Evolutionary conservation across 2,888 invertebrate genomes (phyloP), one percentile per base, ranked within the genome.

Genomic region (Molanna angustata): DNA sequence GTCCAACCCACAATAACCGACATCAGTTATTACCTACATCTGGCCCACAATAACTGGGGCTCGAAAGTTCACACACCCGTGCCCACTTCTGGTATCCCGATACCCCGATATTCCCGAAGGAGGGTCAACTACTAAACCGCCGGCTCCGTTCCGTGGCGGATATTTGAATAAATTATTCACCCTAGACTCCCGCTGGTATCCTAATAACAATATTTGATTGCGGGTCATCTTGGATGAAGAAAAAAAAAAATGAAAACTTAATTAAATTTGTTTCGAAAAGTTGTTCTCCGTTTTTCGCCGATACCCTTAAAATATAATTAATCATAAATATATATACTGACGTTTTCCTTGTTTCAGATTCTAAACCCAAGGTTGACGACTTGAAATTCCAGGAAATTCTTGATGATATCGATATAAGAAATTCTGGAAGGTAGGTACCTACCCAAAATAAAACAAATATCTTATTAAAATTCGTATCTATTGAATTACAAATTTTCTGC

Each of bases 21-120:
- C 57, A 57, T 54, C 54, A 54, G 57, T 57, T 57, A 54, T 57
- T 54, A 51, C 57, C 48, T 55, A 51, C 55, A 55, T 55, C 55
- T 52, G 51, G 49, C 37, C 51, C 44, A 50, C 51, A 54, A 57
- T 57, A 57, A 54, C 51, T 39, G 14, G 41, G 50, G 21, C 51
- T 46, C 48, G 39, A 56, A 56, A 56, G 47, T 56, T 56, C 37
- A 20, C 41, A 32, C 45, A 35, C 46, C 31, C 27, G 46, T 44
- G 31, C 47, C 50, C 46, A 40, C 35, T 52, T 44, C 44, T 45
- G 45, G 18, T 37, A 19, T 44, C 31, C 49, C 22, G 54, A 51
- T 51, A 51, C 54, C 42, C 45, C 14, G 54, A 42, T 44, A 45
- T 44, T 50, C 55, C 52, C 55, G 33, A 19, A 41, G 44, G 55